Base-by-base conservation (phyloP, 2,888 invertebrate species). In the Lepidocyrtinus sp. region DNA sequence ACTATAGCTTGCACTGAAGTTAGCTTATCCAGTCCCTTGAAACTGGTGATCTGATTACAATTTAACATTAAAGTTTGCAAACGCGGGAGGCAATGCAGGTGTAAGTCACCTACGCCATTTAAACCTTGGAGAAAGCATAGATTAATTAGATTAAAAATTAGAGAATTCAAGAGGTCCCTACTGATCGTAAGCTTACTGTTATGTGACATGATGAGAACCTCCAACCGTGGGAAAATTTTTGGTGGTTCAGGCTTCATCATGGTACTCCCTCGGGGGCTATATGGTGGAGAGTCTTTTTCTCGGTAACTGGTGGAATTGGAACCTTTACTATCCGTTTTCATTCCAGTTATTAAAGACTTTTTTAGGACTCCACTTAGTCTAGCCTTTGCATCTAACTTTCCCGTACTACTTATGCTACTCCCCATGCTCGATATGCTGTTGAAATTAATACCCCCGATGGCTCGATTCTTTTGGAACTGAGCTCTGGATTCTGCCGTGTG, bases 121-220 rank as follows among this genome's bases (percentile, higher is more conserved):
- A 85, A 46, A 22, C 78, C 85, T 84, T 69, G 50, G 1, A 19
- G 12, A 12, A 12, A 36, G 5, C 36, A 36, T 36, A 12, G 5
- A 36, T 67, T 69, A 69, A 59, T 12, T 1, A 61, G 26, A 45
- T 22, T 36, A 5, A 36, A n/a, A n/a, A n/a, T n/a, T n/a, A n/a
- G n/a, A n/a, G n/a, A n/a, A n/a, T n/a, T n/a, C n/a, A n/a, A n/a
- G n/a, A n/a, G n/a, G n/a, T n/a, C n/a, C n/a, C n/a, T n/a, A n/a
- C n/a, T n/a, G n/a, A n/a, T n/a, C n/a, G n/a, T n/a, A n/a, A 12
- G 26, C 72, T 79, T 79, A 86, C 86, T 82, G 50, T 86, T 86
- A 62, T 86, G 86, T 2, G 86, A 76, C 82, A 86, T 74, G 24
- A 86, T 83, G 12, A 86, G 72, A 7, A 86, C 83, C 82, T 86